Evolutionary conservation across 2,797 vertebrate genomes (phyloP), one percentile per base, ranked within the genome.

Genomic region (Sebastolobus alascanus): DNA sequence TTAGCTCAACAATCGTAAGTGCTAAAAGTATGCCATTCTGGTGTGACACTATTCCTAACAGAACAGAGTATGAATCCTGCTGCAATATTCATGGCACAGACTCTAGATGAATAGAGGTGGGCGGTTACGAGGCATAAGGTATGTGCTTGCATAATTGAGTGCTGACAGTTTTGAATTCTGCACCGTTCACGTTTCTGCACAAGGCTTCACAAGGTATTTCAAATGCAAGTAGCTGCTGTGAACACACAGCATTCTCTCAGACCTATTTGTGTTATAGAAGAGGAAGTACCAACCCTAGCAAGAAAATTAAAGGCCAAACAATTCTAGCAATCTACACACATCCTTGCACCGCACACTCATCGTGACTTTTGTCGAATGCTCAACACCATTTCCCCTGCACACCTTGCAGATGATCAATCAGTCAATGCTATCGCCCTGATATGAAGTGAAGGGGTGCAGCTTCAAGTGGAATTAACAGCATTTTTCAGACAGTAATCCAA

Each of bases 401-500:
- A 75, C 79, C 76, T 84, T 80, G 70, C 80, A 82, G 50, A 79
- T 69, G 70, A 90, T 93, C 90, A 83, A 89, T 95, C 90, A 90
- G 82, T 84, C 77, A 76, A 67, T 72, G 82, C 76, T 64, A 54
- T 83, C 73, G 61, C 31, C 72, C 73, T 89, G 83, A 93, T 90
- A 84, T 79, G 76, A 86, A 88, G 78, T 59, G 68, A 92, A 81
- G 73, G 76, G 55, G 56, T 8, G 37, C 87, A 87, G 83, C 74
- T 84, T 89, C 66, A 68, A 80, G 70, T 77, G 52, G 84, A 91
- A 91, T 94, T 88, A 94, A 87, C 80, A 64, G 46, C 84, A 87
- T 89, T 92, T 92, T 92, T 92, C 87, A 86, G 84, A 79, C 31
- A 18, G 68, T 90, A 92, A 93, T 93, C 84, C 81, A 88, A 82